Conservation (phyloP, 2,797 vertebrate species). For the Acomys russatus region DNA sequence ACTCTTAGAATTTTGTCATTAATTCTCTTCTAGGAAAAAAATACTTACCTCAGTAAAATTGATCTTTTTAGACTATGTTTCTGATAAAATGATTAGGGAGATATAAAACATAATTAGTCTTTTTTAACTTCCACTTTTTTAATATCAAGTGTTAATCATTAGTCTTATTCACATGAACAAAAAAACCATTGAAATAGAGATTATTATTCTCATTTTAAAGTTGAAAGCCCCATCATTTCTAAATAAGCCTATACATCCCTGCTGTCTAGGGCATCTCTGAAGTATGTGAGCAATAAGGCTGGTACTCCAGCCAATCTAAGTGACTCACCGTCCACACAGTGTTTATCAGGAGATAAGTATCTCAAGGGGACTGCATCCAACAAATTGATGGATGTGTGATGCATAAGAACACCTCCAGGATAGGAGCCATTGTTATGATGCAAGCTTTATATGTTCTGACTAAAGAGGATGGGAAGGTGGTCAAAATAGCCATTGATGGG, state of each 20-base stretch:
- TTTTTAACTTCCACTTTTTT: conserved; percentile 19
- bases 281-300: neutral
- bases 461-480: neutral
- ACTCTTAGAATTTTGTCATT: conserved; percentile 7
- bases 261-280: neutral
- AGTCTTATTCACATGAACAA: neutral
- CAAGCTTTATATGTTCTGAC: neutral
- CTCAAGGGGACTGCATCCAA: neutral
- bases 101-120: neutral
- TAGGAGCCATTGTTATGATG: conserved; percentile 6
- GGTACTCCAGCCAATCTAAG: neutral
- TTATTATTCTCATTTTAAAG: conserved; percentile 4
- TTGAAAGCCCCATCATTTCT: neutral
- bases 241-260: neutral
- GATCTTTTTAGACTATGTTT: neutral
- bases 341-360: conserved; percentile 44
- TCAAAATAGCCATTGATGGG: neutral
- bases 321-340: neutral
- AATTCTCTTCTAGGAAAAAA: neutral
- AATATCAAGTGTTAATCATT: neutral
- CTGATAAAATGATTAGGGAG: neutral
- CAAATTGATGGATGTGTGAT: neutral
- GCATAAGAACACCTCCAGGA: neutral
- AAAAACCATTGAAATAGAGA: neutral
- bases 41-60: neutral